phyloP scores from a whole-genome alignment of 1,140 invertebrate species.

The Ostrea denselamellosa region DNA sequence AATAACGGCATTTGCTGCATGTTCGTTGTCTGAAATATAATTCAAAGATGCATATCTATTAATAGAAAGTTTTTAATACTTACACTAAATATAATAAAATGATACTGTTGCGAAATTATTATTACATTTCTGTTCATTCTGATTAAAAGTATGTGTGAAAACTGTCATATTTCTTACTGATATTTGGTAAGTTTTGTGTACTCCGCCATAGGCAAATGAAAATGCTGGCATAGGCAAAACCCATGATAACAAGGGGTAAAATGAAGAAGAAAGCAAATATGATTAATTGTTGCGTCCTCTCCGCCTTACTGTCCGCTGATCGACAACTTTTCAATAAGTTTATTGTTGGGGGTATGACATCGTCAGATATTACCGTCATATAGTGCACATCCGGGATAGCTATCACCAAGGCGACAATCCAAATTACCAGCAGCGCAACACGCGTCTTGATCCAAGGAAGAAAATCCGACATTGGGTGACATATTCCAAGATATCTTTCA shows the following conservation, averaged over 20 bases:
- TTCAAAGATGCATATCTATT: no score
- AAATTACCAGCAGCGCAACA: slow-evolving; percentile 87
- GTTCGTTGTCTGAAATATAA: slow-evolving; percentile 33
- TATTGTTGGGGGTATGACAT: slow-evolving; percentile 36
- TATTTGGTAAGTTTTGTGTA: slow-evolving; percentile 40
- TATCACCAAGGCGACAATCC: slow-evolving; percentile 80
- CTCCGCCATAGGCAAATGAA: slow-evolving; percentile 88
- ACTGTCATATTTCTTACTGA: slow-evolving; percentile 21
- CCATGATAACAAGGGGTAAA: slow-evolving; percentile 90
- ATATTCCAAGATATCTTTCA: slow-evolving; percentile 95
- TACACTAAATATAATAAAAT: no score
- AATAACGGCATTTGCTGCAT: slow-evolving; percentile 2
- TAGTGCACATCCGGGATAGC: slow-evolving; percentile 54
- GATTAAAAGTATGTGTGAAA: no score
- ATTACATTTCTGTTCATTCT: no score
- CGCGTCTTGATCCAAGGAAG: slow-evolving; percentile 85
- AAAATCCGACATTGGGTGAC: slow-evolving; percentile 90
- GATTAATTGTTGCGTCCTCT: slow-evolving; percentile 84
- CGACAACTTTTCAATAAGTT: slow-evolving; percentile 47
- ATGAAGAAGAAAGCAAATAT: slow-evolving; percentile 87
- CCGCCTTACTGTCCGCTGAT: slow-evolving; percentile 50
- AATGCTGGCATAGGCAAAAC: slow-evolving; percentile 90
- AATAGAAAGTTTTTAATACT: no score
- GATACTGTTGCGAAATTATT: no score
- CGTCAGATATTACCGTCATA: slow-evolving; percentile 53